These are phyloP conservation scores for Globodera ellingtonae DNA, from an alignment of 1,140 invertebrate species.

Conservation along the genomic window DNA sequence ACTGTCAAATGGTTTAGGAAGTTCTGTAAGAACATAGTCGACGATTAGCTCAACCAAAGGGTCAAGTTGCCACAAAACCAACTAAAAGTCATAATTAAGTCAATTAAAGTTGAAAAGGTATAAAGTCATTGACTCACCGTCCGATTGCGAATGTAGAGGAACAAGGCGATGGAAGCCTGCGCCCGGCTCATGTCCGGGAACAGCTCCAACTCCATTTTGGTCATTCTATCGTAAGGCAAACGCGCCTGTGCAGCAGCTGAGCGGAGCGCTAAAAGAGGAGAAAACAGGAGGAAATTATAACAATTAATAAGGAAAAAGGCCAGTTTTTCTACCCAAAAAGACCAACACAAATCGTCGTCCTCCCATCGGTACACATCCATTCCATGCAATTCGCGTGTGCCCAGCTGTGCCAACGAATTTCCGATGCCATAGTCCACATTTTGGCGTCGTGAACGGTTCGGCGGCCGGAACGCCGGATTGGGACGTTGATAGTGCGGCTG, in stretches of 20 bases:
- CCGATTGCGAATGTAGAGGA: conserved; percentile 66
- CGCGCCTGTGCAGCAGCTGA: conserved; percentile 50
- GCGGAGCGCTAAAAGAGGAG: conserved; percentile 34
- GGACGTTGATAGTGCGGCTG: neutral
- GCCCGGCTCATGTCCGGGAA: conserved; percentile 39
- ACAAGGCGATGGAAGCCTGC: conserved; percentile 35
- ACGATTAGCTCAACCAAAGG: conserved; percentile 84
- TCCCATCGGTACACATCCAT: conserved; percentile 26
- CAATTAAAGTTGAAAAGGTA: neutral
- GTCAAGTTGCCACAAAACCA: conserved; percentile 96
- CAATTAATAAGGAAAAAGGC: neutral
- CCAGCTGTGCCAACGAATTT: conserved; percentile 13
- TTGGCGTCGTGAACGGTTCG: conserved; percentile 12
- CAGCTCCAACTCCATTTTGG: conserved; percentile 64
- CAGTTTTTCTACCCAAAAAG: conserved; percentile 6
- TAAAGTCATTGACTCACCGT: conserved; percentile 55
- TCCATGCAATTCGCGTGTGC: conserved; percentile 9
- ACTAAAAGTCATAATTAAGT: conserved; percentile 67
- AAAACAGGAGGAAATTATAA: neutral
- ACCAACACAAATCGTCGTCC: conserved; percentile 31
- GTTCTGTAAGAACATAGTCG: conserved; percentile 44
- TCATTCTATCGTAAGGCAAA: conserved; percentile 48
- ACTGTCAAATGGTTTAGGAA: conserved; percentile 76
- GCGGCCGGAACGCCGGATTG: neutral
- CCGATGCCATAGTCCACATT: conserved; percentile 26